Evolutionary conservation across 1,140 invertebrate species (phyloP).

Genomic region (Campoletis sonorensis): DNA sequence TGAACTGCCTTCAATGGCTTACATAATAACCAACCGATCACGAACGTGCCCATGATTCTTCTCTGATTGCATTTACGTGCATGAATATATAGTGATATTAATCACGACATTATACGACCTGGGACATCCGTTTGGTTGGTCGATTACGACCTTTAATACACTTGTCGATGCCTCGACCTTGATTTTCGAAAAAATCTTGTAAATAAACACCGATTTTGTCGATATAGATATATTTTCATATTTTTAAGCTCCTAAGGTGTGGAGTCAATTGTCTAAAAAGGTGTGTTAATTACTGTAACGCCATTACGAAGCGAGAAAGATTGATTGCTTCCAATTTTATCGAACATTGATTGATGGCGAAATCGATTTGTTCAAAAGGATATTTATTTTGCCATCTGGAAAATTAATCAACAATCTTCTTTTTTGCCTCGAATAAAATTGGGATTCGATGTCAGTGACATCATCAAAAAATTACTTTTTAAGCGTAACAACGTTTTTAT

Average conservation of each 20-base stretch:
- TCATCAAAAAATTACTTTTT: no score
- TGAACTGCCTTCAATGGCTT: constrained; percentile 68
- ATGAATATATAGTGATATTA: not conserved
- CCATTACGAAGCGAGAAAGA: not conserved
- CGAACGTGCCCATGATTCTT: constrained; percentile 32
- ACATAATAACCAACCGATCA: constrained; percentile 59
- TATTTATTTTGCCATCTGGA: no score
- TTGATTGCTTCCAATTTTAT: not conserved
- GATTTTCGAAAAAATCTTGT: not conserved
- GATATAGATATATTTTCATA: not conserved
- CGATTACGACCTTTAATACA: not conserved
- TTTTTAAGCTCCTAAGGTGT: not conserved
- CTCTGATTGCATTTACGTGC: not conserved
- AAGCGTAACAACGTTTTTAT: no score
- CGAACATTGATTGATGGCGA: no score
- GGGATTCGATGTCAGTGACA: no score
- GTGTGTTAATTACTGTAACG: not conserved
- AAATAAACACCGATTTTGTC: no score
- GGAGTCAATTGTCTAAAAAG: constrained; percentile 1
- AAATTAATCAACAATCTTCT: not conserved
- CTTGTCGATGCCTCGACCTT: not conserved
- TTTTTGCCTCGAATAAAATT: no score
- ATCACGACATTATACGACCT: not conserved
- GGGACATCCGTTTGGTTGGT: not conserved
- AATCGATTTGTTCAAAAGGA: no score